Evolutionary conservation across 1,140 invertebrate species (phyloP).

Genomic region (Drosophila serrata): DNA sequence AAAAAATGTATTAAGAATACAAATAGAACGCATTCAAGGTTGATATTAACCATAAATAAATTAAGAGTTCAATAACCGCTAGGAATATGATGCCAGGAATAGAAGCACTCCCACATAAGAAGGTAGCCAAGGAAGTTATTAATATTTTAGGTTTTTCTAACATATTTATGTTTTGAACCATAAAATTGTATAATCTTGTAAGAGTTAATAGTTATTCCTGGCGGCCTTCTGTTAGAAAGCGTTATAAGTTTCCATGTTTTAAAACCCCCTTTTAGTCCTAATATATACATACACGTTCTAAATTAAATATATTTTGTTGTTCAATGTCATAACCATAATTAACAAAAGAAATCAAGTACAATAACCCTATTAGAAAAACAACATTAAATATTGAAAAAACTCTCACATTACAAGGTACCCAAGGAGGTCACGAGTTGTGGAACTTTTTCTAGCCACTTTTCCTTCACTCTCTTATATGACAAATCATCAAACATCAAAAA

Average conservation of each 20-base stretch:
- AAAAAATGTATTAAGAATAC: slow-evolving; percentile 19
- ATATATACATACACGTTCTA: background rate
- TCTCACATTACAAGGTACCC: background rate
- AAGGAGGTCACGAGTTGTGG: slow-evolving; percentile 17
- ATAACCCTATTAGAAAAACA: background rate
- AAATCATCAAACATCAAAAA: slow-evolving; percentile 52
- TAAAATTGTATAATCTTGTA: background rate
- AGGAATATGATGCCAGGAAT: background rate
- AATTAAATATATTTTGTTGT: background rate
- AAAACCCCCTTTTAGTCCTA: background rate
- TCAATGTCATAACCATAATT: slow-evolving; percentile 14
- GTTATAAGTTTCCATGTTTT: background rate
- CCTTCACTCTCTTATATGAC: slow-evolving; percentile 29
- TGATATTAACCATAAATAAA: slow-evolving; percentile 40
- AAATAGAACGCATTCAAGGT: slow-evolving; percentile 30
- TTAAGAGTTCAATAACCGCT: slow-evolving; percentile 32
- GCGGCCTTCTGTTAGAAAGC: background rate
- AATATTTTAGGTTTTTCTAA: background rate
- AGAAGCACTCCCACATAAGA: background rate
- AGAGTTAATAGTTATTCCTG: background rate
- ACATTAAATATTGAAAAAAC: too few species aligned
- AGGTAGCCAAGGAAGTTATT: background rate
- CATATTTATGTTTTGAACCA: background rate
- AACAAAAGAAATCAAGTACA: background rate
- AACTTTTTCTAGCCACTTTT: slow-evolving; percentile 13